Evolutionary conservation across 2,888 invertebrate species (phyloP).

Genomic region (Hirtodrosophila alboralis): DNA sequence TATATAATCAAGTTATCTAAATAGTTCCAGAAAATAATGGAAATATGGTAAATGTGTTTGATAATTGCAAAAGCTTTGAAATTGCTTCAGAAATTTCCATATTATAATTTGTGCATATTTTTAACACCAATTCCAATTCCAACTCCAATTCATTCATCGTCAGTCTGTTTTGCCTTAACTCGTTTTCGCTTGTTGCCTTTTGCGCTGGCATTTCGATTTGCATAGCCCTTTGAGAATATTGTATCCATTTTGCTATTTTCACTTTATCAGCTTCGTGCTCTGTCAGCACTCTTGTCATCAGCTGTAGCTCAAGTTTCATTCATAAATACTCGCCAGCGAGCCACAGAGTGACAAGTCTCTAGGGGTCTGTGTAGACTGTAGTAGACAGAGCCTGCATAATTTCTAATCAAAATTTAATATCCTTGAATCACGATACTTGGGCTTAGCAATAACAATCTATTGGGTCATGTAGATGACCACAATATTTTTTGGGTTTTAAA

Average conservation of each 20-base stretch:
- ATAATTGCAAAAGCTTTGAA: too few species aligned
- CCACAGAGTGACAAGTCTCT: constrained; percentile 39
- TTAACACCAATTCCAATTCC: background rate
- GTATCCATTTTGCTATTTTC: constrained; percentile 39
- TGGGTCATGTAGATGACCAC: background rate
- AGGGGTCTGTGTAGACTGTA: constrained; percentile 29
- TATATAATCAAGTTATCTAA: too few species aligned
- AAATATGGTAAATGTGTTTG: background rate
- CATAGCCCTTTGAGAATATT: constrained; percentile 54
- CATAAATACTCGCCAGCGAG: constrained; percentile 41
- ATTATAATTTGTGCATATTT: background rate
- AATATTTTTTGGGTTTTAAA: too few species aligned
- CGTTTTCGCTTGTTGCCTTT: constrained; percentile 42
- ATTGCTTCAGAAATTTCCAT: too few species aligned
- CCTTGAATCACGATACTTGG: constrained; percentile 31
- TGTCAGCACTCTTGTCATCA: constrained; percentile 44
- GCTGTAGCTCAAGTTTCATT: constrained; percentile 39
- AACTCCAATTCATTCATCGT: constrained; percentile 8
- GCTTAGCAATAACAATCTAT: background rate
- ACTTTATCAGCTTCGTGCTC: constrained; percentile 12
- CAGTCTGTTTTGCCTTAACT: constrained; percentile 47
- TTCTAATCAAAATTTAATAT: constrained; percentile 56
- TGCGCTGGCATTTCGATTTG: constrained; percentile 46
- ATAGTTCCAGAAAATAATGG: too few species aligned
- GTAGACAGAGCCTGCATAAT: constrained; percentile 21